These are phyloP conservation scores for Diloba caeruleocephala DNA, from an alignment of 2,888 invertebrate species.

Conservation along the genomic window DNA sequence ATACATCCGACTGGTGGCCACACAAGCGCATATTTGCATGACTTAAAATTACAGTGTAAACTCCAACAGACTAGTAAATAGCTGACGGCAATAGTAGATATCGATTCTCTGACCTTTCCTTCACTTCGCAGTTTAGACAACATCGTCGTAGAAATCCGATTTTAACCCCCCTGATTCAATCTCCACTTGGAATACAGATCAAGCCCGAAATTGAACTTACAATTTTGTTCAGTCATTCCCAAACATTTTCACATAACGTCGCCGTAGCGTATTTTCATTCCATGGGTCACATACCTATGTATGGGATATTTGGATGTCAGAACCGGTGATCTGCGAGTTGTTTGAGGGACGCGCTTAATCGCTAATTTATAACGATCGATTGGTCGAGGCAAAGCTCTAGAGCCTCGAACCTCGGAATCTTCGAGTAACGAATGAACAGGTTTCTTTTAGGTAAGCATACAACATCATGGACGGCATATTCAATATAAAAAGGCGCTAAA, in stretches of 20 bases:
- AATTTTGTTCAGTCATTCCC: slow-evolving; percentile 53
- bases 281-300: slow-evolving; percentile 29
- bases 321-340: too few species aligned
- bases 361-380: too few species aligned
- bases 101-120: slow-evolving; percentile 36
- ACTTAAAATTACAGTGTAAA: slow-evolving; percentile 1
- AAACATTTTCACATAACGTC: slow-evolving; percentile 35
- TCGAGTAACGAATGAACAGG: too few species aligned
- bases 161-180: slow-evolving; percentile 45
- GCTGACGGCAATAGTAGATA: neutral
- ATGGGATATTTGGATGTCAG: slow-evolving; percentile 32
- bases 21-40: slow-evolving; percentile 5
- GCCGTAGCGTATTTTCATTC: slow-evolving; percentile 48
- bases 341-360: too few species aligned
- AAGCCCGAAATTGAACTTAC: slow-evolving; percentile 51
- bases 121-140: slow-evolving; percentile 42
- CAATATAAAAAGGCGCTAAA: too few species aligned
- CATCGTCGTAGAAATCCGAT: slow-evolving; percentile 47
- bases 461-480: too few species aligned
- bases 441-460: too few species aligned
- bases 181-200: slow-evolving; percentile 56
- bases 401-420: too few species aligned
- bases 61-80: slow-evolving; percentile 3
- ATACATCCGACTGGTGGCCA: slow-evolving; percentile 5
- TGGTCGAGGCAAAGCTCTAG: too few species aligned